Base-by-base conservation (phyloP, 1,140 invertebrate species). In the Parasteatoda tepidariorum region DNA sequence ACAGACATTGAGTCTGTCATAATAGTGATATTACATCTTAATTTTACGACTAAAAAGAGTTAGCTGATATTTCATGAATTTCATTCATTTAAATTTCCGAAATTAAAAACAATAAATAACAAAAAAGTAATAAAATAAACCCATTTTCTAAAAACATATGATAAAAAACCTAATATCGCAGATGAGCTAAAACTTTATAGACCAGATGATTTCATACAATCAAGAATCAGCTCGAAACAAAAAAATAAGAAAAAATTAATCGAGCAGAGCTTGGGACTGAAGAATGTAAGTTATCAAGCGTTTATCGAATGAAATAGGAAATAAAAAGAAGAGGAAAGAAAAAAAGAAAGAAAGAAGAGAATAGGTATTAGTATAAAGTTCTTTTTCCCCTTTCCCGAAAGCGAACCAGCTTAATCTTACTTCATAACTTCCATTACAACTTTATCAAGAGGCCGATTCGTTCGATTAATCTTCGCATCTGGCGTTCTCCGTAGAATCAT, bases 401-500 rank as follows among this genome's bases (percentile, higher is more conserved):
- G 57, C 22, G 30, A n/a, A 26, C 55, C 59, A 64, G 74, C 76
- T 68, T 57, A 57, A 68, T 79, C 76, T 79, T 79, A 79, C 76
- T 79, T 79, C 76, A 79, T 79, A 79, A 79, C 76, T 79, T 79
- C 76, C 64, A 79, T 68, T 79, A 79, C 76, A 79, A 79, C 76
- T 79, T 79, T 79, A 79, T 79, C 62, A 79, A 79, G 76, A 24
- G 34, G 41, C 41, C 76, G 41, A 79, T 79, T 79, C 31, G 30
- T 79, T 79, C 76, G 62, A 79, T 79, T 79, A 79, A 79, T 79
- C 76, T 79, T 59, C 48, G 59, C 76, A 79, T 79, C 76, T 79
- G 76, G 76, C 48, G 64, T 54, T 67, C 48, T 26, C 64, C n/a
- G 73, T 24, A 64, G 76, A 79, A 79, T 67, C 76, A 79, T 68